Conservation (phyloP, 1,140 invertebrate species). For the Ceratina australensis region DNA sequence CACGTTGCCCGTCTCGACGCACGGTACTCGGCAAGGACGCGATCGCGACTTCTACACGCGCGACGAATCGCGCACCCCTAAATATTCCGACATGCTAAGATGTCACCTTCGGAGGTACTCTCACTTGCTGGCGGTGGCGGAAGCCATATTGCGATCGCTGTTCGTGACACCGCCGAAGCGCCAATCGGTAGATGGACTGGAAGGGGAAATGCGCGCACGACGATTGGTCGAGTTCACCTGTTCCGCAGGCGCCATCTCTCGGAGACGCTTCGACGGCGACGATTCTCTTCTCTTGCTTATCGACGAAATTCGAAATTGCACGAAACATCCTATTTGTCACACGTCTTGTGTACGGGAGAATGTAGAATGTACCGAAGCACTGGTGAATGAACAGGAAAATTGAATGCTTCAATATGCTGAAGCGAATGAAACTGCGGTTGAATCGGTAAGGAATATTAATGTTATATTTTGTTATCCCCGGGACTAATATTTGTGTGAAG, state of each 20-base stretch:
- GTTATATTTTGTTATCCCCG: no score
- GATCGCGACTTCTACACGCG: slow-evolving; percentile 40
- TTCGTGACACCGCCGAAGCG: slow-evolving; percentile 62
- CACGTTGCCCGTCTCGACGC: neutral
- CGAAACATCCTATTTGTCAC: no score
- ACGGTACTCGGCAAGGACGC: neutral
- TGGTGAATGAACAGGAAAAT: no score
- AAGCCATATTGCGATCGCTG: slow-evolving; percentile 78
- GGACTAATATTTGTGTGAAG: no score
- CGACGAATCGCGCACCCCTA: slow-evolving; percentile 46
- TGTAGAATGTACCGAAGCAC: no score
- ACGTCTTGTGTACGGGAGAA: no score
- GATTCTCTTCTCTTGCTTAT: neutral
- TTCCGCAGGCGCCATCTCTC: slow-evolving; percentile 44
- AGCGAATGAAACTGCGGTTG: no score
- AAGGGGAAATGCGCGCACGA: slow-evolving; percentile 25
- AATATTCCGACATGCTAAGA: slow-evolving; percentile 55
- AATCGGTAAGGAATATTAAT: no score
- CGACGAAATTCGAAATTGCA: neutral
- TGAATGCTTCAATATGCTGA: no score
- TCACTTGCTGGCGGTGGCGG: slow-evolving; percentile 75
- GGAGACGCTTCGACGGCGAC: neutral
- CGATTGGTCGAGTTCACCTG: slow-evolving; percentile 64
- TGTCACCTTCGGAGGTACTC: slow-evolving; percentile 68
- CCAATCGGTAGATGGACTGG: slow-evolving; percentile 43